Percentiles rank a stretch among this genome's conserved stretches.
Conservation (phyloP, 2,797 vertebrate genomes). For the Thripadectes ignobilis region DNA sequence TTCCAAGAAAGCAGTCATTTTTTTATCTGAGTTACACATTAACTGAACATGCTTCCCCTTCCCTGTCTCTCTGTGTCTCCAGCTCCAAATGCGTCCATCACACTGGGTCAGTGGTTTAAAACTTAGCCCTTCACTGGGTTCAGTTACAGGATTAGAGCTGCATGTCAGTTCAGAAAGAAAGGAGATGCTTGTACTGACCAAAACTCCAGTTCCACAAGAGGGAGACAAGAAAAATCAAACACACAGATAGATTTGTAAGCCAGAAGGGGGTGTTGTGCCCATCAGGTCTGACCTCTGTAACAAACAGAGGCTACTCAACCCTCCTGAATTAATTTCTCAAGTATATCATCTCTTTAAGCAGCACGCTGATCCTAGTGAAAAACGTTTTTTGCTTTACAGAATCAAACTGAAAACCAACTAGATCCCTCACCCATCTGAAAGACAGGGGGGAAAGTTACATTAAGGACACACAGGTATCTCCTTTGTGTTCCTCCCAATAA, state of each 20-base stretch:
- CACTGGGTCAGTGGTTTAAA: neutral
- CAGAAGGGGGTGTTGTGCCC: fast-evolving
- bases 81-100: neutral
- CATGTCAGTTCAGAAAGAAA: neutral
- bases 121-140: neutral
- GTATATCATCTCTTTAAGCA: neutral
- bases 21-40: neutral
- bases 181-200: neutral
- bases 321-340: neutral
- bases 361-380: neutral
- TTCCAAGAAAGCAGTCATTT: neutral
- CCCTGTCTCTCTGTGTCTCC: fast-evolving
- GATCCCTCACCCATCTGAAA: neutral
- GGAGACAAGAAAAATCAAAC: neutral
- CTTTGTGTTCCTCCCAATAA: neutral
- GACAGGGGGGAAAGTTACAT: neutral
- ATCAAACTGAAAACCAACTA: neutral
- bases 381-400: neutral
- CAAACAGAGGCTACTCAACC: neutral
- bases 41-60: neutral
- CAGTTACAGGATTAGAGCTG: neutral
- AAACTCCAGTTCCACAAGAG: neutral
- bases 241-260: neutral
- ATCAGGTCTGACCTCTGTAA: neutral
- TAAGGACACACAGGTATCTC: neutral